Percentiles rank a stretch among this genome's conserved stretches.
phyloP scores from a whole-genome alignment of 2,113 vertebrate genomes.

The Gambusia holbrooki region DNA sequence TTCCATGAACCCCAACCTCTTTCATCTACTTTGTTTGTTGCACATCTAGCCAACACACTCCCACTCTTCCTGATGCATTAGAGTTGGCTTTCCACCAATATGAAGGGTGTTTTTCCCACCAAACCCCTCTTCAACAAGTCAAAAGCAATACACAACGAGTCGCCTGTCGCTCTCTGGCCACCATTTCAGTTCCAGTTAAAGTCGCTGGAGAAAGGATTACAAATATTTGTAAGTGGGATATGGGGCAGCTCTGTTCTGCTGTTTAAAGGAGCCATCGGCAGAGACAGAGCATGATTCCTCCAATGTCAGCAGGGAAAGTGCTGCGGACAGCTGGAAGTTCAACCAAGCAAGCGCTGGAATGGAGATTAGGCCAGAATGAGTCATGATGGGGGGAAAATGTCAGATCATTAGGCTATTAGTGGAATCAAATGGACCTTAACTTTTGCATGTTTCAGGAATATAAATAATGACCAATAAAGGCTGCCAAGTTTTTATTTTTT shows the following conservation, averaged over 20 bases:
- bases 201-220: constrained; percentile 53
- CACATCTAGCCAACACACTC: constrained; percentile 27
- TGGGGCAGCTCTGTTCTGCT: constrained; percentile 42
- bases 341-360: constrained; percentile 38
- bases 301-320: constrained; percentile 33
- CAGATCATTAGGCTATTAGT: constrained; percentile 2
- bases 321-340: constrained; percentile 40
- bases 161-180: constrained; percentile 27
- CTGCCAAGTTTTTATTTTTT: neutral
- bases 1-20: constrained; percentile 53
- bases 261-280: constrained; percentile 55
- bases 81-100: constrained; percentile 29
- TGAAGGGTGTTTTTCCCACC: constrained; percentile 40
- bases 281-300: constrained; percentile 31
- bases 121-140: constrained; percentile 25
- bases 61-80: constrained; percentile 39
- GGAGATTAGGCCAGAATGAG: constrained; percentile 29
- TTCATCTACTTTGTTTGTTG: constrained; percentile 45
- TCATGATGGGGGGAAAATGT: constrained; percentile 4
- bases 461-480: neutral
- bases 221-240: constrained; percentile 74
- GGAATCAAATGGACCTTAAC: constrained; percentile 11
- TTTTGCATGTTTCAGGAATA: constrained; percentile 1
- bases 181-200: constrained; percentile 47
- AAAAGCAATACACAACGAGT: constrained; percentile 53